Conservation (phyloP, 2,888 invertebrate species). For the Ceratothoa steindachneri region DNA sequence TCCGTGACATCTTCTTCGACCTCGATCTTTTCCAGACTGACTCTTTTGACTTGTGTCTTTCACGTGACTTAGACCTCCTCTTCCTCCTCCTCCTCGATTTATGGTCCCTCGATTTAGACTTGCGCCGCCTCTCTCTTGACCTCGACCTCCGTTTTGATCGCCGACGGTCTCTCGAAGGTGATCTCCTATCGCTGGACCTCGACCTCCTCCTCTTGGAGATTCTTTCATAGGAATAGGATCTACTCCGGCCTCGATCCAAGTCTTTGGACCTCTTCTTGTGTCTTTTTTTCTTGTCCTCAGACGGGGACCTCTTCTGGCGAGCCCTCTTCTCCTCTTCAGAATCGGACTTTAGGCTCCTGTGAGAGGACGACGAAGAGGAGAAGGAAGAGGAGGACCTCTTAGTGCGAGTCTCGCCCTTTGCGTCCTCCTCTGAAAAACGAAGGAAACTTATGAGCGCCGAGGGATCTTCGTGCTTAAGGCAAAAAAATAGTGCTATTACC, state of each 20-base stretch:
- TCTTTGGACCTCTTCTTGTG: slow-evolving; percentile 32
- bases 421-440: not conserved
- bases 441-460: not conserved
- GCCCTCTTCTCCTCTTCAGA: not conserved
- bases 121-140: too few species aligned
- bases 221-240: slow-evolving; percentile 20
- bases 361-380: not conserved
- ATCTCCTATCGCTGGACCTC: slow-evolving; percentile 22
- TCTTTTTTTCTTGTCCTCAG: slow-evolving; percentile 21
- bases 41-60: not conserved
- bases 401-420: not conserved
- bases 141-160: not conserved
- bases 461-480: not conserved
- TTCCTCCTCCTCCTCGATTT: not conserved
- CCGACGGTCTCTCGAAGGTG: slow-evolving; percentile 1
- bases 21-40: not conserved
- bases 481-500: not conserved
- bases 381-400: not conserved
- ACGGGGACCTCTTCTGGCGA: not conserved
- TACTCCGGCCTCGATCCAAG: slow-evolving; percentile 21
- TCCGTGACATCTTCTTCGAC: not conserved
- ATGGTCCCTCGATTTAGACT: too few species aligned
- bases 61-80: not conserved
- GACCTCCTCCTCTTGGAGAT: not conserved
- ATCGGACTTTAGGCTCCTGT: too few species aligned